Evolutionary conservation across 2,113 vertebrate genomes (phyloP), one percentile per base, ranked within the genome.

Genomic region (Xenopus laevis): DNA sequence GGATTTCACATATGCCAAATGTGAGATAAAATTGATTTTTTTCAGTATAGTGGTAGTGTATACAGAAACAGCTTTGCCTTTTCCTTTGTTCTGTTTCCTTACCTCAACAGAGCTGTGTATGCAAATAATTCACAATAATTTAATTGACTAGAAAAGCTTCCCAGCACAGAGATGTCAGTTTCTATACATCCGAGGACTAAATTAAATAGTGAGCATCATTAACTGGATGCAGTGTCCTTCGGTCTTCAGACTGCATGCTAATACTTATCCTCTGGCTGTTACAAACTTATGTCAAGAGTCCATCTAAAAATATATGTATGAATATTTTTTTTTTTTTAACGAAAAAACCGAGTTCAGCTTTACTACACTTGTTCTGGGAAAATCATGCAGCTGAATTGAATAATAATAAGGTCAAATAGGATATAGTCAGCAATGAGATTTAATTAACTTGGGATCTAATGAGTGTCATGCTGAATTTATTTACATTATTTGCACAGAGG

Each of bases 391-490:
- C 78, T 85, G 86, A 81, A 83, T 86, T 81, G 84, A 73, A 83
- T 84, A 83, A 83, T 87, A 87, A 87, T 84, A 83, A 86, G 86
- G 85, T 87, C 84, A 86, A 83, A 77, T 84, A 84, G 83, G 84
- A 84, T 87, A 83, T 83, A 84, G 83, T 86, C 81, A 85, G 83
- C 84, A 73, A 82, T 82, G 86, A 83, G 85, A 84, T 85, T 87
- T 86, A 86, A 87, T 87, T 87, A 87, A 84, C 85, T 85, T 82
- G 81, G 83, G 85, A 87, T 87, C 83, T 87, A 83, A 87, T 86
- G 85, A 87, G 86, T 87, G 86, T 85, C 84, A 84, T 83, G 84
- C 85, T 86, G 86, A 86, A 86, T 84, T 86, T 58, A 76, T 82
- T 77, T 79, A 81, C 71, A 84, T 86, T 86, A 84, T 85, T 87